These are phyloP conservation scores for Tenualosa thibaudeaui DNA, from an alignment of 2,797 vertebrate genomes.

Conservation along the genomic window DNA sequence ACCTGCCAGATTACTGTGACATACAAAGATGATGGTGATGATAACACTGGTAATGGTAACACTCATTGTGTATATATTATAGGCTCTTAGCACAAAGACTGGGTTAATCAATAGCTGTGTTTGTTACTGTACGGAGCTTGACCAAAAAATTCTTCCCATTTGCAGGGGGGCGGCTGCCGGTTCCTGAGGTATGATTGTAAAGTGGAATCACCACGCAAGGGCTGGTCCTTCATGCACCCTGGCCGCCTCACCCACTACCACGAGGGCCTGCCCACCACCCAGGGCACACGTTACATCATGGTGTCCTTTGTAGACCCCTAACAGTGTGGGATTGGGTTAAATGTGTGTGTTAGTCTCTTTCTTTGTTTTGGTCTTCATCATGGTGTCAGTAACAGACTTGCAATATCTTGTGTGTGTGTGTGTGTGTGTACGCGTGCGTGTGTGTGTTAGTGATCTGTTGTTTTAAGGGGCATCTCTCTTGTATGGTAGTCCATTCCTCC, in stretches of 20 bases:
- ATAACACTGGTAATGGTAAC: no score
- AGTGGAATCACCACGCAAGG: constrained; percentile 83
- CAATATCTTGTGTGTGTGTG: constrained; percentile 1
- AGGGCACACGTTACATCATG: constrained; percentile 89
- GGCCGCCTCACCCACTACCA: constrained; percentile 90
- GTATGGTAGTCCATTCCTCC: not conserved
- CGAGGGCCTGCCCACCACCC: constrained; percentile 84
- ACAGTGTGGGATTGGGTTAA: not conserved
- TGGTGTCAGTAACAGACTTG: not conserved
- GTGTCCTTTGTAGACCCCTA: constrained; percentile 90
- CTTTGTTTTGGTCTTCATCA: not conserved
- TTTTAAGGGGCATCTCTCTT: not conserved
- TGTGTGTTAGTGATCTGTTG: not conserved
- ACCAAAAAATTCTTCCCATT: not conserved
- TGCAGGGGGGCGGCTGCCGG: constrained; percentile 84
- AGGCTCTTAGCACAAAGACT: no score
- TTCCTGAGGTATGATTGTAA: constrained; percentile 85
- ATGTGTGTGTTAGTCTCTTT: constrained; percentile 29
- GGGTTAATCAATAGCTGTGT: no score
- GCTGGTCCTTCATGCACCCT: constrained; percentile 89
- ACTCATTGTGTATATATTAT: no score
- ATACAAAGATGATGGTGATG: no score
- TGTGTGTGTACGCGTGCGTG: not conserved
- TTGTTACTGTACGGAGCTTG: no score
- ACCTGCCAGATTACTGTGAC: no score